Base-by-base conservation (phyloP, 2,113 vertebrate species). In the Lepus timidus region DNA sequence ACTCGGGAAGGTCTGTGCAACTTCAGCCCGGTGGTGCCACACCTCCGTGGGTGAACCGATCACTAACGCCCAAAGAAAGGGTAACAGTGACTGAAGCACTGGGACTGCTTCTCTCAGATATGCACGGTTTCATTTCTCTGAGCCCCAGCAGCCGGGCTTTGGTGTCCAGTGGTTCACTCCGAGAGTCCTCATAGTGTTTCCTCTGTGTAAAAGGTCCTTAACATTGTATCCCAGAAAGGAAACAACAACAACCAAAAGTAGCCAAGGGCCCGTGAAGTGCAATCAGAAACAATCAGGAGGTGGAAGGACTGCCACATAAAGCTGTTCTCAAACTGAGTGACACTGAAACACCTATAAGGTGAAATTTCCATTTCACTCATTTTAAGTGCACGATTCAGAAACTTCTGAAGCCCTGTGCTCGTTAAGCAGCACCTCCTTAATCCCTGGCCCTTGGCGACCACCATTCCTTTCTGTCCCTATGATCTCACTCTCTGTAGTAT, bases 181-280 rank as follows among this genome's bases (percentile, higher is more conserved):
- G 58, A 94, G 23, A 62, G n/a, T 81, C 61, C 88, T 93, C 13
- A 9, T 88, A 36, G 83, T 70, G 73, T 75, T 92, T 93, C 83
- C 94, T 82, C 58, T 79, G 0, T 23, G 14, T 90, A 84, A 22
- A 51, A 3, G 88, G 90, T 92, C 87, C 67, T 92, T 25, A 52
- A 75, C 64, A 49, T 16, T 85, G 1, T 58, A 64, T n/a, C 58
- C 78, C 39, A 31, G 78, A 85, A 27, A 81, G 61, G 33, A 67
- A 75, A 70, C 4, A 49, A n/a, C 68, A n/a, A 22, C 52, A 9
- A 27, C 17, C 49, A 31, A 61, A 36, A 20, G 17, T 65, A 52
- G 14, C 79, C 62, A 61, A 91, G 67, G 44, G 6, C 44, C 44
- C 6, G 44, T 2, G n/a, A 71, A 36, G 68, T 71, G 6, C n/a